Evolutionary conservation across 2,113 vertebrate species (phyloP), one percentile per base, ranked within the genome.

Genomic region (Gobius niger): DNA sequence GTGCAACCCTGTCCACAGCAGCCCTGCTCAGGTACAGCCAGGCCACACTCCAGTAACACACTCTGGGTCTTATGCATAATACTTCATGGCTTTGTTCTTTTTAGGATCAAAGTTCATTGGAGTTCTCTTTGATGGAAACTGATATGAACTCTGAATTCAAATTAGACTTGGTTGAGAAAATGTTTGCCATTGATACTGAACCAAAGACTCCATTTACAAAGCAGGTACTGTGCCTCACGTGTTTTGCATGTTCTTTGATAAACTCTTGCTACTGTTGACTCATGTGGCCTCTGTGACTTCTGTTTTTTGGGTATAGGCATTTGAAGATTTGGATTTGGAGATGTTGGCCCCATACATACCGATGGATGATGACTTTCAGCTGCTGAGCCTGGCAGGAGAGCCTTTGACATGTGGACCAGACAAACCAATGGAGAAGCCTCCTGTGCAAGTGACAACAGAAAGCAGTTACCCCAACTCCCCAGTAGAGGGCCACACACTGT

Each of bases 331-430:
- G 83, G 97, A 98, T 73, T 88, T 99, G 88, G 98, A 99, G 85
- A 98, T 98, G 97, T 84, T 99, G 66, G 98, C 98, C 61, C 98
- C 98, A 10, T 99, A 98, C 77, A 99, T 99, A 86, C 94, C 96
- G 44, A 98, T 99, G 96, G 98, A 99, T 44, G 96, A 98, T 12
- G 98, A 99, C 82, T 98, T 97, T 91, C 98, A 98, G 93, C 90
- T 99, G 73, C 94, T 94, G 47, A 94, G 92, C 64, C 80, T 96
- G 19, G 94, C 94, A 0, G 87, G 93, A 7, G 93, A 97, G 68
- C 89, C 87, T 65, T 86, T 90, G 53, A 85, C 93, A 10, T 72
- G 93, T 14, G 82, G 76, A 73, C 67, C 93, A 7, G 87, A 82
- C 19, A 19, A 91, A 42, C 63, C 86, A 3, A 82, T 82, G n/a